Conservation (phyloP, 2,888 invertebrate genomes). For the Oligia strigilis region DNA sequence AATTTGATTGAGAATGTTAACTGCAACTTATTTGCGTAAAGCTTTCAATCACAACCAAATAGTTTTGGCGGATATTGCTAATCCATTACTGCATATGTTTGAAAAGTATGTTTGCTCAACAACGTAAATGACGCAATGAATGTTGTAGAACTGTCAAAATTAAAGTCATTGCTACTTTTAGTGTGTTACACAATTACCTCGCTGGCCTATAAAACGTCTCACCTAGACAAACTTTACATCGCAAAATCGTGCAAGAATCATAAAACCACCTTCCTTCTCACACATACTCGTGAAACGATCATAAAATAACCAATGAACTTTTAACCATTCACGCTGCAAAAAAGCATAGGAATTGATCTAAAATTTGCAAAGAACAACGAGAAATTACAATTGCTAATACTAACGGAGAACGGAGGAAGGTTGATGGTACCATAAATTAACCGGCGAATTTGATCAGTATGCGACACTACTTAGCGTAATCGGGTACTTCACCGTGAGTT, state of each 20-base stretch:
- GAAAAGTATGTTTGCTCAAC: no score
- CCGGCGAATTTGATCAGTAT: constrained; percentile 65
- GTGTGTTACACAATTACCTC: not conserved
- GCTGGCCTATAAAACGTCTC: not conserved
- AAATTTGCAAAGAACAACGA: constrained; percentile 50
- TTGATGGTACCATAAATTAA: constrained; percentile 68
- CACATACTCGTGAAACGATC: constrained; percentile 15
- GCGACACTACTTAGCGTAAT: constrained; percentile 62
- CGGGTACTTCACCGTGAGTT: constrained; percentile 56
- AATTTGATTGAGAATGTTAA: not conserved
- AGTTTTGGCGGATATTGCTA: no score
- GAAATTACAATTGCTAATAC: constrained; percentile 70
- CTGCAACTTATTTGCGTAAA: no score
- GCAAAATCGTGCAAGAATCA: constrained; percentile 46
- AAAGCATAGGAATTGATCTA: constrained; percentile 39
- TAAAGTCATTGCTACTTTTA: not conserved
- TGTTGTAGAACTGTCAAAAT: not conserved
- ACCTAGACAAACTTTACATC: not conserved
- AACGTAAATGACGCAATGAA: no score
- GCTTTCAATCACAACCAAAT: no score
- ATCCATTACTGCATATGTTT: no score
- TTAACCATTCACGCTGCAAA: constrained; percentile 27
- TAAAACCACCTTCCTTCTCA: constrained; percentile 40
- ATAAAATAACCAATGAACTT: constrained; percentile 42
- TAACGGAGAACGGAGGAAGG: constrained; percentile 63